Evolutionary conservation across 2,888 invertebrate genomes (phyloP), one percentile per base, ranked within the genome.

Genomic region (Eupithecia dodoneata): DNA sequence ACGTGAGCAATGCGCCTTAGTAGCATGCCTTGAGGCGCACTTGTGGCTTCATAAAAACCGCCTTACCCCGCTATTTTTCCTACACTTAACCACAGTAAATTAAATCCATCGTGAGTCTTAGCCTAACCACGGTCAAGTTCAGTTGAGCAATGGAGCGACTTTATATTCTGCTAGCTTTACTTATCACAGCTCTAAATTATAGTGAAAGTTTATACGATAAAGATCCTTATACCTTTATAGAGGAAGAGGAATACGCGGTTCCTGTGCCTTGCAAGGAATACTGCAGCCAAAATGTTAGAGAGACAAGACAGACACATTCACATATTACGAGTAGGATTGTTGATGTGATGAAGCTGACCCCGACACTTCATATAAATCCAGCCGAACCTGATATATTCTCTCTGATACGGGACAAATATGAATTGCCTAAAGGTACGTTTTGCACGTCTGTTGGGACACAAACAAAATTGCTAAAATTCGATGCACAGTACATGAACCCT

Each of bases 351-450:
- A 79, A 92, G 81, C 85, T 82, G 2, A 91, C 91, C 0, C 87
- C 89, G 2, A 88, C 87, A 81, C 85, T 90, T 44, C 83, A 88
- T 10, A 75, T 90, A 47, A 85, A 87, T 59, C 86, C 85, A 0
- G 87, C 85, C 9, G 87, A 87, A 77, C 86, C 87, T 0, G 93
- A 93, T 75, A 79, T 91, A 71, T 86, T 93, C 67, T 84, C 88
- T 0, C 81, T 92, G 71, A 80, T 93, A 59, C 87, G 88, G 77
- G 93, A 94, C 77, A 84, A 89, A 79, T 94, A 93, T 79, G 89
- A 91, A 73, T 83, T 94, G 69, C 94, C 94, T 18, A 90, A 90
- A 88, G 93, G 94, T 92, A 83, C 86, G 90, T 83, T 75, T 70
- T 47, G 13, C 15, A 42, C 6, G 9, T 63, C 30, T 52, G n/a